Evolutionary conservation across 2,888 invertebrate genomes (phyloP).

Genomic region (Salpingus planirostris): DNA sequence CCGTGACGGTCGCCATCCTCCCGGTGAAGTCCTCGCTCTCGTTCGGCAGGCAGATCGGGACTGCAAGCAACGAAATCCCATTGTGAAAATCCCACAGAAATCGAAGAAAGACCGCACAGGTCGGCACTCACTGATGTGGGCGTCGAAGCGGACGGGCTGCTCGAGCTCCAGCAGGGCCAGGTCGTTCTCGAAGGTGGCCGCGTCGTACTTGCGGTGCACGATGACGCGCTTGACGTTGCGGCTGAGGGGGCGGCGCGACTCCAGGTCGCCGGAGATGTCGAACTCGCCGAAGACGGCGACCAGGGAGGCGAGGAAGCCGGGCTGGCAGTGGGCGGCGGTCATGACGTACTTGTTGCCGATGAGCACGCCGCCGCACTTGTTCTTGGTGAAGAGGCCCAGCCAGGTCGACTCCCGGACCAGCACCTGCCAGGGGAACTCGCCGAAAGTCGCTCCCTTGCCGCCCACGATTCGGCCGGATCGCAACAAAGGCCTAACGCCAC

Average conservation of each 20-base stretch:
- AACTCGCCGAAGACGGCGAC: slow-evolving; percentile 88
- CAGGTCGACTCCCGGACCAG: slow-evolving; percentile 86
- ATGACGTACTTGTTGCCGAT: slow-evolving; percentile 79
- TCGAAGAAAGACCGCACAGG: neutral
- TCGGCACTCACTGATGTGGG: slow-evolving; percentile 61
- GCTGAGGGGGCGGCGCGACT: slow-evolving; percentile 66
- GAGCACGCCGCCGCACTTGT: slow-evolving; percentile 92
- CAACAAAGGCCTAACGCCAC: slow-evolving; percentile 74
- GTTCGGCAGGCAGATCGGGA: slow-evolving; percentile 85
- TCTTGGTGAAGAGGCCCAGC: slow-evolving; percentile 88
- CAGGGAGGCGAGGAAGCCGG: slow-evolving; percentile 82
- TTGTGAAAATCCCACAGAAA: neutral
- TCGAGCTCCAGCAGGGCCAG: slow-evolving; percentile 80
- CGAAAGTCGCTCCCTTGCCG: slow-evolving; percentile 77
- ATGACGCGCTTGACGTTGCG: slow-evolving; percentile 81
- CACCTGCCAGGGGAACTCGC: slow-evolving; percentile 91
- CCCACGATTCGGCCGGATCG: slow-evolving; percentile 81
- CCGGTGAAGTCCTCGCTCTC: slow-evolving; percentile 75
- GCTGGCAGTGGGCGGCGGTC: slow-evolving; percentile 92
- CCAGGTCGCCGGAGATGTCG: slow-evolving; percentile 79
- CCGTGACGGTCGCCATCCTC: slow-evolving; percentile 80
- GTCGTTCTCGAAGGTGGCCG: slow-evolving; percentile 87
- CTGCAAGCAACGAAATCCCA: slow-evolving; percentile 40
- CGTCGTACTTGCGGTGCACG: slow-evolving; percentile 81
- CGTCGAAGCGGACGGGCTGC: slow-evolving; percentile 70